These are phyloP conservation scores for rat (Rattus norvegicus) DNA, from an alignment of 2,113 vertebrate genomes.

Conservation along the genomic window GRCr8 NC_086023.1:117471501-117472000, in stretches of 20 bases:
- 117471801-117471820: conserved; percentile 75
- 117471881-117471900: conserved; percentile 65
- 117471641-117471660: background rate
- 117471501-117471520: conserved; percentile 41
- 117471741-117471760: conserved; percentile 63
- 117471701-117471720: background rate
- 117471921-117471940: conserved; percentile 53
- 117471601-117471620: background rate
- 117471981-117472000: conserved; percentile 51
- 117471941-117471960: background rate
- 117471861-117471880: conserved; percentile 75
- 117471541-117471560: conserved; percentile 13
- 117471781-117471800: background rate
- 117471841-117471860: conserved; percentile 50
- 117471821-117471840: background rate
- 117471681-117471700: accelerated
- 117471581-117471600: background rate
- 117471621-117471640: background rate
- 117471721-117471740: background rate
- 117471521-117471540: conserved; percentile 39
- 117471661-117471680: background rate
- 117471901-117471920: conserved; percentile 69
- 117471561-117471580: background rate
- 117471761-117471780: conserved; percentile 29
- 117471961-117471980: conserved; percentile 66